Conservation (phyloP, 2,113 vertebrate genomes). For the Bettongia penicillata region DNA sequence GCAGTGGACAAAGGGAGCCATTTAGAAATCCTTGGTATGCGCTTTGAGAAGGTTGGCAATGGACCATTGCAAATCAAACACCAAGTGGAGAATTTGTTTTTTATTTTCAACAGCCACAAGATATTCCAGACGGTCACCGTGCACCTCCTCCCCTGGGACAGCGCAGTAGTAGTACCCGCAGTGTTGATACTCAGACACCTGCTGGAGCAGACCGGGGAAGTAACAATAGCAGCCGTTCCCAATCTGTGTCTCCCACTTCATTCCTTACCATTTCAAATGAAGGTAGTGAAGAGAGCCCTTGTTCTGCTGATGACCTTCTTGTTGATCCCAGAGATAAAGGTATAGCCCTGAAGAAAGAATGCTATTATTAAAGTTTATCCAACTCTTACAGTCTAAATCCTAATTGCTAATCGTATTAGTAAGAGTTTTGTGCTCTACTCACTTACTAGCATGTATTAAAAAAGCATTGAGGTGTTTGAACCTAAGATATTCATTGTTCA, state of each 20-base stretch:
- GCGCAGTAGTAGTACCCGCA: slow-evolving; percentile 97
- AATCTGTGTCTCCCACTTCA: slow-evolving; percentile 94
- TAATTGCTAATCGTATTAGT: background rate
- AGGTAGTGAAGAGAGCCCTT: slow-evolving; percentile 91
- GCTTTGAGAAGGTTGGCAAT: background rate
- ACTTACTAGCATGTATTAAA: slow-evolving; percentile 19
- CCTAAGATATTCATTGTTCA: background rate
- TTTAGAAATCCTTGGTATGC: background rate
- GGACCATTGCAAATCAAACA: slow-evolving; percentile 2
- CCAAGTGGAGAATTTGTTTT: background rate
- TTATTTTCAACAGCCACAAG: slow-evolving; percentile 89
- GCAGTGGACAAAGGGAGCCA: background rate
- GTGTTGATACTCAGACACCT: slow-evolving; percentile 97
- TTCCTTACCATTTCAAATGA: slow-evolving; percentile 96
- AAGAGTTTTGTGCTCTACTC: background rate
- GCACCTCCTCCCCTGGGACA: slow-evolving; percentile 92
- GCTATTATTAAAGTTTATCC: background rate
- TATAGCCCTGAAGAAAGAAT: slow-evolving; percentile 63
- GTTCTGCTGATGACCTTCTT: slow-evolving; percentile 87
- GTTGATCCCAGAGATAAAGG: slow-evolving; percentile 93
- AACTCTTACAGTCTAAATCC: background rate
- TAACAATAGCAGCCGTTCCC: slow-evolving; percentile 96
- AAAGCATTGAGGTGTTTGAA: background rate
- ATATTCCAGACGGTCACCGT: slow-evolving; percentile 96
- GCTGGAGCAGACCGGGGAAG: slow-evolving; percentile 92